Conservation (phyloP, 2,113 vertebrate species). For the Sapayoa aenigma region DNA sequence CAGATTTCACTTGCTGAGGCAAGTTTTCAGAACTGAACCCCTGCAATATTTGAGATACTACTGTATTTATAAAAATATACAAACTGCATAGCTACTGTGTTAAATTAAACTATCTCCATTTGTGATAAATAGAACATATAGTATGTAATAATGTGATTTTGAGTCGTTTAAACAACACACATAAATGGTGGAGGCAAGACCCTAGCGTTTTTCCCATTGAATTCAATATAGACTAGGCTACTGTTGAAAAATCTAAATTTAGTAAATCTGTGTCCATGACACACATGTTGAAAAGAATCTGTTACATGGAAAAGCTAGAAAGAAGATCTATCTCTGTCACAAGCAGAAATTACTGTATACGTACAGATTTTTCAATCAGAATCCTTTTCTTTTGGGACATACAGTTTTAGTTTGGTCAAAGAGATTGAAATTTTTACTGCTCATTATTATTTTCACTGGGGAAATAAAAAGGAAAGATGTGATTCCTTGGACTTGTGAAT, state of each 20-base stretch:
- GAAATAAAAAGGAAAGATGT: not conserved
- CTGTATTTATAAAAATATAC: not conserved
- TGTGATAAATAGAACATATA: not conserved
- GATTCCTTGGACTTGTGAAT: not conserved
- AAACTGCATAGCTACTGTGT: not conserved
- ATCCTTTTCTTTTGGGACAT: not conserved
- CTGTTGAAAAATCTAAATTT: not conserved
- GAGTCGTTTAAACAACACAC: not conserved
- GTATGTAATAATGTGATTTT: not conserved
- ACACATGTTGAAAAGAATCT: not conserved
- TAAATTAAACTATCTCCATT: not conserved
- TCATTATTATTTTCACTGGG: not conserved
- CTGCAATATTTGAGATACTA: too few relatives aligned
- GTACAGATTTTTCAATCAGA: not conserved
- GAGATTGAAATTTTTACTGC: not conserved
- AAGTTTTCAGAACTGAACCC: too few relatives aligned
- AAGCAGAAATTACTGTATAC: not conserved
- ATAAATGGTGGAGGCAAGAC: not conserved
- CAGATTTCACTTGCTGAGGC: too few relatives aligned
- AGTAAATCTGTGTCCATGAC: not conserved
- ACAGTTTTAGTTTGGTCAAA: not conserved
- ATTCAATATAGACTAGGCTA: not conserved
- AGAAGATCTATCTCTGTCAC: not conserved
- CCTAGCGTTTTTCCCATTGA: not conserved
- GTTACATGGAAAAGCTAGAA: not conserved